A percentile compares a stretch with the other conserved stretches of the same genome.
These are phyloP conservation scores for Chiloscyllium plagiosum DNA, from an alignment of 2,113 vertebrate species.

Conservation along the genomic window DNA sequence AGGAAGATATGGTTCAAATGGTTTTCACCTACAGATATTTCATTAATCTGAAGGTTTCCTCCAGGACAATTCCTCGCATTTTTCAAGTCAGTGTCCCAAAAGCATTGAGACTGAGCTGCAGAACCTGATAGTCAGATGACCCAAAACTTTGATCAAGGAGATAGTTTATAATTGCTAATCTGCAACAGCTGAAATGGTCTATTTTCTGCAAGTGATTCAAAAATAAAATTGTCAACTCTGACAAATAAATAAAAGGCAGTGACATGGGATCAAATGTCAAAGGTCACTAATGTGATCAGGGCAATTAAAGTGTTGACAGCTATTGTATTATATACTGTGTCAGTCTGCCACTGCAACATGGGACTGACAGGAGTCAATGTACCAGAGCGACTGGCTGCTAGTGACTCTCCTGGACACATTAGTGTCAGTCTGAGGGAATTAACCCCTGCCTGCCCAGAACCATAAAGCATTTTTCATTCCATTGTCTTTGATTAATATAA, in stretches of 20 bases:
- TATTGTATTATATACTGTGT: not conserved
- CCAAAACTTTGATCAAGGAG: not conserved
- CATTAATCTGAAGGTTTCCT: not conserved
- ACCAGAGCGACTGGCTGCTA: not conserved
- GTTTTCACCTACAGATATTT: not conserved
- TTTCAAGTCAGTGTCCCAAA: not conserved
- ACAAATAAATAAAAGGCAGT: not conserved
- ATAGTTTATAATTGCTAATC: not conserved
- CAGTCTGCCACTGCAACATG: not conserved
- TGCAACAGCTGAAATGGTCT: not conserved
- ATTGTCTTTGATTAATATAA: not conserved
- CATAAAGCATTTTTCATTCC: not conserved
- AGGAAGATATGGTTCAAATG: not conserved
- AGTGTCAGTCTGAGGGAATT: not conserved
- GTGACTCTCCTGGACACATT: not conserved
- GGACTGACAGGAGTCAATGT: not conserved
- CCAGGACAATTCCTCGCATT: not conserved
- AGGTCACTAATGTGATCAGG: not conserved
- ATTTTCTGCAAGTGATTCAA: not conserved
- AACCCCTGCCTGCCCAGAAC: slow-evolving; percentile 9
- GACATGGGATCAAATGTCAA: not conserved
- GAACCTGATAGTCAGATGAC: not conserved
- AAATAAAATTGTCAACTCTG: not conserved
- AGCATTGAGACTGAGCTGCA: not conserved
- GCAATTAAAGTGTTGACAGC: not conserved